Evolutionary conservation across 2,888 invertebrate genomes (phyloP).

Genomic region (Hirtodrosophila trivittata): DNA sequence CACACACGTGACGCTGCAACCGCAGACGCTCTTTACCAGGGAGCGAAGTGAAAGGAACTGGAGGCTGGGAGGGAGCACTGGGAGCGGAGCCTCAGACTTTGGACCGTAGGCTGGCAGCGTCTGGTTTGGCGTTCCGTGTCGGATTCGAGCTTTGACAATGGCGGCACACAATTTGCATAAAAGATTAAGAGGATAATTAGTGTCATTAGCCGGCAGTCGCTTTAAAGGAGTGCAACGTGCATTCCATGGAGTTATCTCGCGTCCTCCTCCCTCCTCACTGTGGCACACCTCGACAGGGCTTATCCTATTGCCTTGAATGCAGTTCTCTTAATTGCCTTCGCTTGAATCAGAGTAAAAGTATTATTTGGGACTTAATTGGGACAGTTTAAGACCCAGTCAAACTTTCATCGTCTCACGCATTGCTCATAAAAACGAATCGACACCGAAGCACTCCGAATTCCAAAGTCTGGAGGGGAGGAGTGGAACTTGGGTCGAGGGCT

Average conservation of each 20-base stretch:
- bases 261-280: background rate
- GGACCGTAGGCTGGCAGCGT: background rate
- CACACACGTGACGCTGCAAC: constrained; percentile 67
- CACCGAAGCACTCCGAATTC: constrained; percentile 3
- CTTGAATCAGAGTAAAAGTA: constrained; percentile 29
- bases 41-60: background rate
- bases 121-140: constrained; percentile 9
- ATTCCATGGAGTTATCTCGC: constrained; percentile 18
- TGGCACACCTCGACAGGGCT: constrained; percentile 24
- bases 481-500: background rate
- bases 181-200: constrained; percentile 76
- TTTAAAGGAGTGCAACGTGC: constrained; percentile 43
- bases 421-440: constrained; percentile 37
- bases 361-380: constrained; percentile 57
- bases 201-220: constrained; percentile 66
- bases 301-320: constrained; percentile 18
- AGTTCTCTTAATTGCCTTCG: constrained; percentile 49
- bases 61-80: background rate
- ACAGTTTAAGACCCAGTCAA: constrained; percentile 46
- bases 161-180: constrained; percentile 67
- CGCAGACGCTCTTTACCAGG: constrained; percentile 41
- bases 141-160: constrained; percentile 42
- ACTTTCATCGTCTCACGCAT: constrained; percentile 6
- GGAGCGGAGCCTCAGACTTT: background rate
- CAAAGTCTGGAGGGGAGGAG: constrained; percentile 9